Evolutionary conservation across 2,797 vertebrate species (phyloP), one percentile per base, ranked within the genome.

Genomic region (Platalea minor): DNA sequence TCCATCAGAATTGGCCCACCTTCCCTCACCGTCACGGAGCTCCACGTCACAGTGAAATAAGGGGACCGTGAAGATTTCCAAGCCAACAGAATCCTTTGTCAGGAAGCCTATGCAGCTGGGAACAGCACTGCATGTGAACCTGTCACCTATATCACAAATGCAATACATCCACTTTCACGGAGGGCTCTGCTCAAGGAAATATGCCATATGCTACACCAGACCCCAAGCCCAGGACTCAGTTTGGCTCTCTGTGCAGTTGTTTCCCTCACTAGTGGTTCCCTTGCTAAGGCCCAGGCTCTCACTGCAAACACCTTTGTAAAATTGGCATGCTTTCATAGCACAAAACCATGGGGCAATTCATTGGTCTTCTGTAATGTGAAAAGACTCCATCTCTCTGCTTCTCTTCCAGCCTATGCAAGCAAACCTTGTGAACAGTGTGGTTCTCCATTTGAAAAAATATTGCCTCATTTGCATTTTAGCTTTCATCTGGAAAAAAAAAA

Each of bases 131-230:
- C 28, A 4, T 4, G 9, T 33, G 41, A 39, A 85, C 41, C 25
- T 65, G 26, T 4, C 50, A 35, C 26, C 35, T 65, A 3, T 29
- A 29, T 12, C 43, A 29, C 53, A 19, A 46, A 23, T 0, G 9
- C 43, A 54, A 4, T 3, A 10, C 0, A 0, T 25, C 4, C 13
- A 8, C 9, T 13, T 41, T 21, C 25, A 67, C 3, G 6, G 39
- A 39, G 15, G 5, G 25, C 46, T 48, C 59, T 73, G 50, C 41
- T 80, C 15, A 18, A 39, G 14, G 11, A 60, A 64, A 84, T 0
- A 0, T 28, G 48, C 37, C 23, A 5, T 37, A 13, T 15, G 24
- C 39, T 26, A 19, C 33, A 28, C 3, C 21, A 41, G 63, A 21
- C 4, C 10, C 12, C 4, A 21, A 29, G 20, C 12, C 9, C 29